Percentiles rank a stretch among this genome's conserved stretches.
Evolutionary conservation across 64 coral and sea anemone genomes (phyloP).

Genomic region (Actinia equina): DNA sequence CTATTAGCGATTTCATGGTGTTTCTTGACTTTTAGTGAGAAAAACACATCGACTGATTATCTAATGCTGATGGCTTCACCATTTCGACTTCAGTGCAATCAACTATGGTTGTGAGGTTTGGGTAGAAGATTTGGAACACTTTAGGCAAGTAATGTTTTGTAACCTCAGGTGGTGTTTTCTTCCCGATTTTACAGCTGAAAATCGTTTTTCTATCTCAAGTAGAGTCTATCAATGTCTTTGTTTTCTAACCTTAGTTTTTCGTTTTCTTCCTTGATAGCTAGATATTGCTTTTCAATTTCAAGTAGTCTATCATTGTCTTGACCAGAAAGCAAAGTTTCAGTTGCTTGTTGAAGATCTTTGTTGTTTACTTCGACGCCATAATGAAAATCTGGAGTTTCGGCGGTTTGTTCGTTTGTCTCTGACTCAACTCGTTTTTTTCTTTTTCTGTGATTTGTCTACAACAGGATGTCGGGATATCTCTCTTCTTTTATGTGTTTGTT

Average conservation of each 20-base stretch:
- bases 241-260: too few relatives aligned
- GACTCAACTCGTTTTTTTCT: too few relatives aligned
- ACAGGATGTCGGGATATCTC: too few relatives aligned
- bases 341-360: too few relatives aligned
- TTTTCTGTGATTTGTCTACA: too few relatives aligned
- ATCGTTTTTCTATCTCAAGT: too few relatives aligned
- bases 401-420: too few relatives aligned
- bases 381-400: neutral
- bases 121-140: conserved; percentile 49
- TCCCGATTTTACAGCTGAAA: too few relatives aligned
- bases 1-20: conserved; percentile 41
- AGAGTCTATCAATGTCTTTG: too few relatives aligned
- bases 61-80: conserved; percentile 22
- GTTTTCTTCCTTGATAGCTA: conserved; percentile 2
- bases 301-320: conserved; percentile 4
- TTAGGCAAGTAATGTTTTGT: conserved; percentile 26
- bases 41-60: conserved; percentile 27
- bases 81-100: conserved; percentile 51
- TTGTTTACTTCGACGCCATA: neutral
- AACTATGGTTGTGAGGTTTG: conserved; percentile 40
- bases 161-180: conserved; percentile 28
- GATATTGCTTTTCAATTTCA: neutral
- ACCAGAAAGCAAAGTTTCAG: too few relatives aligned
- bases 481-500: too few relatives aligned
- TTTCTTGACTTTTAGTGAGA: conserved; percentile 24